Percentiles rank a stretch among this genome's conserved stretches.
Evolutionary conservation across 2,888 invertebrate species (phyloP).

Genomic region (Tholera decimalis): DNA sequence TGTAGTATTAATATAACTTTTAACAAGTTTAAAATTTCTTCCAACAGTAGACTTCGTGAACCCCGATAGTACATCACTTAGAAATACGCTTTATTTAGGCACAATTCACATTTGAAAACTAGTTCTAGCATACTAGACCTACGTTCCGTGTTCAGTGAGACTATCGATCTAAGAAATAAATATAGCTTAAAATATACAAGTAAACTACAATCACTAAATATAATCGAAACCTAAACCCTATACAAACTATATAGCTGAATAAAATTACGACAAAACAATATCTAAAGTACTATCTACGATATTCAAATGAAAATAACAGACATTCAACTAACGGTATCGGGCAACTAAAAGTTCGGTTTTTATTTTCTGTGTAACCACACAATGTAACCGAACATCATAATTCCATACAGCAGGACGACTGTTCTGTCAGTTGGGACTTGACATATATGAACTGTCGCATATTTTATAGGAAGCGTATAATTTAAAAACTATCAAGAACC

Average conservation of each 20-base stretch:
- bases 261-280: conserved; percentile 9
- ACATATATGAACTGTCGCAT: too few relatives aligned
- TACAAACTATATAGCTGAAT: background rate
- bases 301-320: background rate
- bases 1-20: conserved; percentile 51
- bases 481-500: too few relatives aligned
- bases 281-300: conserved; percentile 4
- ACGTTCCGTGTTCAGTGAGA: conserved; percentile 74
- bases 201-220: background rate
- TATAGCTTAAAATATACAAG: background rate
- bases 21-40: conserved; percentile 60
- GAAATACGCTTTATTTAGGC: conserved; percentile 84
- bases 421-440: too few relatives aligned
- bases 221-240: background rate
- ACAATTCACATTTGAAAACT: conserved; percentile 87
- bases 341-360: background rate
- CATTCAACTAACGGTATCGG: background rate
- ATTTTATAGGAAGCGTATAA: too few relatives aligned
- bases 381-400: background rate
- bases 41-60: conserved; percentile 64
- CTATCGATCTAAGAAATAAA: conserved; percentile 21
- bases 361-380: background rate
- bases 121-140: conserved; percentile 87
- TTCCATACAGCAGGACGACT: conserved; percentile 10
- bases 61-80: conserved; percentile 70